phyloP scores from a whole-genome alignment of 2,113 vertebrate species.

The Bagarius yarrelli region DNA sequence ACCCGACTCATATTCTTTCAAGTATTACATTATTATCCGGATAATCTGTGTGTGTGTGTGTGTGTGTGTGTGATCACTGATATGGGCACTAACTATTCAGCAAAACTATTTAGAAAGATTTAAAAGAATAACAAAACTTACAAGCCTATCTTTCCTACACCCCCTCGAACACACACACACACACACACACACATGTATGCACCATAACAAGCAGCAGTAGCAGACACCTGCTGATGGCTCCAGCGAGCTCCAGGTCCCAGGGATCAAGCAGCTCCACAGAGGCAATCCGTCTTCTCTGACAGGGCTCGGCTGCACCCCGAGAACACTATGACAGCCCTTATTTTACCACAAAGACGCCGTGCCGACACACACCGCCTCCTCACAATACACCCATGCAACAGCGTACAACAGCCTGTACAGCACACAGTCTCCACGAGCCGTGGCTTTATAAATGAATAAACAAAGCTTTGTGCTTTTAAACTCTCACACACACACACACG shows the following conservation, averaged over 20 bases:
- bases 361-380: constrained; percentile 43
- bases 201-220: constrained; percentile 51
- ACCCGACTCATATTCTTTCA: neutral
- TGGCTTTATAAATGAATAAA: constrained; percentile 74
- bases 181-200: constrained; percentile 39
- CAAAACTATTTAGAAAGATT: neutral
- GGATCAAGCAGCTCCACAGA: constrained; percentile 61
- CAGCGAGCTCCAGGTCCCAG: constrained; percentile 55
- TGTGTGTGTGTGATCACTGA: neutral
- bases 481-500: constrained; percentile 33
- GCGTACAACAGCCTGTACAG: constrained; percentile 30
- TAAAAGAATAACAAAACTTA: neutral
- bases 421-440: constrained; percentile 55
- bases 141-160: neutral
- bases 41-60: neutral
- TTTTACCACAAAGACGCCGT: constrained; percentile 53
- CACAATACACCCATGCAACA: constrained; percentile 46
- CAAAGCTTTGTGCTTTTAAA: constrained; percentile 72
- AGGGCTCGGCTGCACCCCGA: constrained; percentile 49
- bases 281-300: constrained; percentile 64
- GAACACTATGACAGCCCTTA: constrained; percentile 54
- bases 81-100: neutral
- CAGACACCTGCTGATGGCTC: constrained; percentile 60
- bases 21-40: neutral
- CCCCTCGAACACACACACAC: constrained; percentile 6